Evolutionary conservation across 1,140 invertebrate species (phyloP), one percentile per base, ranked within the genome.

Genomic region (Drosophila melanica): DNA sequence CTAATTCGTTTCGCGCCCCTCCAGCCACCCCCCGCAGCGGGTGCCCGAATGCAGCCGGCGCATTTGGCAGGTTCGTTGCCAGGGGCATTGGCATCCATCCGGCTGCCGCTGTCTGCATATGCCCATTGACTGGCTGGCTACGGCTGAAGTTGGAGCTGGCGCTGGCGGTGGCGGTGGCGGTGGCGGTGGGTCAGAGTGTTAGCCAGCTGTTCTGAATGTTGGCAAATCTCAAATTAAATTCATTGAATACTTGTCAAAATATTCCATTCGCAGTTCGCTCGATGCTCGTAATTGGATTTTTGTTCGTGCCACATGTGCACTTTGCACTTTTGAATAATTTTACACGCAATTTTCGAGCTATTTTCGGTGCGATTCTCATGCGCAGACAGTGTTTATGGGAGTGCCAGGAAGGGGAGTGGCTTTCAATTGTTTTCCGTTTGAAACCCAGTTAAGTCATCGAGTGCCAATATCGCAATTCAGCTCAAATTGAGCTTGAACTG

Each of bases 231-330:
- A 50, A 89, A 89, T 89, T 81, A 84, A 89, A 89, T 89, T 89
- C 84, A 89, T 89, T 89, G 84, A 89, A 89, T 89, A 89, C 72
- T 89, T 89, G 84, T 89, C 84, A 89, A 89, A 87, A 89, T 84
- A 80, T 89, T 75, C 76, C 47, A 89, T 76, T 75, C 54, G 54
- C 48, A 57, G 47, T 27, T 45, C 41, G 60, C 20, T 72, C 48
- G 30, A 67, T 30, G 62, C 18, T 18, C 74, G 85, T 89, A 89
- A 90, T 89, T 89, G 84, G 70, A 89, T 84, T 87, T 79, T 75
- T 74, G 67, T 27, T 53, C 47, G 45, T 71, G 77, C 50, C 84
- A 84, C 79, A 89, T 89, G 84, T 89, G 84, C 65, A 77, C 82
- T 81, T 62, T 79, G 82, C 55, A 75, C 79, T 89, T 72, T 69